Conservation (phyloP, 2,113 vertebrate genomes). For the Gnathonemus echidnorhynchus region DNA sequence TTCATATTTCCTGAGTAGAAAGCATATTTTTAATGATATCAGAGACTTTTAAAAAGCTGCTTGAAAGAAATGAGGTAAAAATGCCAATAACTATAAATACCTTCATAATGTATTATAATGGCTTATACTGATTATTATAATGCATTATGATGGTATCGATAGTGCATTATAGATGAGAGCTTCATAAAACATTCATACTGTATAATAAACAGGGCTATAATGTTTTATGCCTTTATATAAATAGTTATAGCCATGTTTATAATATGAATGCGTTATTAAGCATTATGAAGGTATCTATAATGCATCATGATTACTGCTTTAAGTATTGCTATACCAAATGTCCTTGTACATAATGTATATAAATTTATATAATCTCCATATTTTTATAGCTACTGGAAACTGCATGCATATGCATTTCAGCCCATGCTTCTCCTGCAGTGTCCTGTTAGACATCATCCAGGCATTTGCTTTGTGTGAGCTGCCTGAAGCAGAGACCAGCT, state of each 20-base stretch:
- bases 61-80: not conserved
- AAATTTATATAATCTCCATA: not conserved
- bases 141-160: too few relatives aligned
- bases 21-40: not conserved
- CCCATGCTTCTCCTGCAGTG: not conserved
- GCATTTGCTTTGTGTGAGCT: not conserved
- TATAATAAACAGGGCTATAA: too few relatives aligned
- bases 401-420: not conserved
- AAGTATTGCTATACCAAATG: not conserved
- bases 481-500: not conserved
- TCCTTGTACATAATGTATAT: not conserved
- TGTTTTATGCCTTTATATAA: too few relatives aligned
- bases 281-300: too few relatives aligned
- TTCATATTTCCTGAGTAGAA: not conserved
- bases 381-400: not conserved
- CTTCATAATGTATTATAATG: too few relatives aligned
- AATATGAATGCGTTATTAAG: too few relatives aligned
- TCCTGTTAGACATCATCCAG: not conserved
- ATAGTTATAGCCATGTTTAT: too few relatives aligned
- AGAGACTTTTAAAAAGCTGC: not conserved
- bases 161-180: too few relatives aligned
- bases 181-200: too few relatives aligned
- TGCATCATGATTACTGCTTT: too few relatives aligned
- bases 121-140: too few relatives aligned
- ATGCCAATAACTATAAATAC: too few relatives aligned